These are phyloP conservation scores for Oxyruncus cristatus DNA, from an alignment of 2,113 vertebrate genomes.

Conservation along the genomic window DNA sequence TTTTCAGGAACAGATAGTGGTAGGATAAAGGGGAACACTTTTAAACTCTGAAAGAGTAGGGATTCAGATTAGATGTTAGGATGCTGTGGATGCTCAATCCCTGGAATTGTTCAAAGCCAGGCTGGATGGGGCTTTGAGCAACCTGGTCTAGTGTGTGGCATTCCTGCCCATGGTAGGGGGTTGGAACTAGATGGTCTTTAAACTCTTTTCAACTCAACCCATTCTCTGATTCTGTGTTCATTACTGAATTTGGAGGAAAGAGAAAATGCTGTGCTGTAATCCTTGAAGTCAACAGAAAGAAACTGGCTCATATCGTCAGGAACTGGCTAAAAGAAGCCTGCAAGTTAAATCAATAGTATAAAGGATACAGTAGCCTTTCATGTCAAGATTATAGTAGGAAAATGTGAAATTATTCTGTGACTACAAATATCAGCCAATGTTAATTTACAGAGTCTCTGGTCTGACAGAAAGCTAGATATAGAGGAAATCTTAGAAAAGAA, in stretches of 20 bases:
- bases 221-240: neutral
- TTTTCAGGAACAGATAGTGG: neutral
- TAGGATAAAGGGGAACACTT: neutral
- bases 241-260: conserved; percentile 30
- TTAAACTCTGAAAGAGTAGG: neutral
- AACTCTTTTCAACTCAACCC: neutral
- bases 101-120: neutral
- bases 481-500: neutral
- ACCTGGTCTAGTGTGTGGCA: neutral
- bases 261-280: conserved; percentile 15
- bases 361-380: neutral
- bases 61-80: neutral
- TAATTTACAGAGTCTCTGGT: neutral
- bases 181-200: neutral
- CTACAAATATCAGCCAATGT: neutral
- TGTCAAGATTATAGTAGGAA: neutral
- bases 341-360: neutral
- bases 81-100: neutral
- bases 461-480: neutral
- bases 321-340: neutral
- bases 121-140: neutral
- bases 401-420: neutral
- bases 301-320: conserved; percentile 31
- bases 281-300: neutral
- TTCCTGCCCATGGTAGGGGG: neutral